Evolutionary conservation across 2,113 vertebrate species (phyloP), one percentile per base, ranked within the genome.

Genomic region (Myxocyprinus asiaticus): DNA sequence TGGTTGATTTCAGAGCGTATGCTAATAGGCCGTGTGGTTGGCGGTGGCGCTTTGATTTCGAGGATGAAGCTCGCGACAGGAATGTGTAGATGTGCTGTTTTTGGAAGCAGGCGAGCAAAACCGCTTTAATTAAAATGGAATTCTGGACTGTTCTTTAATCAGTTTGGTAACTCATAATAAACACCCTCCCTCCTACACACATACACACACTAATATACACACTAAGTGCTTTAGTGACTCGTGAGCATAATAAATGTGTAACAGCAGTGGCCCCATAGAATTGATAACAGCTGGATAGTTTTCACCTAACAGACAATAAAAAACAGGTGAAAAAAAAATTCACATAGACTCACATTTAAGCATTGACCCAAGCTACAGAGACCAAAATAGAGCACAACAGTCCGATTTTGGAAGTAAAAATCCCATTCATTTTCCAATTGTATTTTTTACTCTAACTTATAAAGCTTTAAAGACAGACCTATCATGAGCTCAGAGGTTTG

Each of bases 11-110:
- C 12, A 61, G 55, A 74, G 59, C 12, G 17, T 45, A 68, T 67
- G 65, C 65, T 51, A 55, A 50, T 78, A 47, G 56, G 4, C 17
- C 12, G 43, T 7, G 4, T 56, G 53, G 48, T 42, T 55, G 22
- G 22, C 22, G 22, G 22, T 33, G 22, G 22, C 22, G 9, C 15
- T 70, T 51, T 65, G 58, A 63, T 63, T 43, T 72, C 11, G 70
- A 68, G 45, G 47, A 77, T 12, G 14, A 14, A 9, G 43, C 51
- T 67, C 4, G 43, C 68, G 47, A 78, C 53, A 75, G 70, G 79
- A 78, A 81, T 81, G 76, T 66, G 61, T 76, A 17, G 61, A n/a
- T 48, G 45, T n/a, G 3, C 61, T 84, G 61, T 81, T 84, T 76
- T 82, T 73, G 64, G 42, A 77, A 70, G 50, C 47, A 22, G 47